Percentiles rank a stretch among this genome's conserved stretches.
Conservation (phyloP, 2,113 vertebrate species). For the Actinemys pallida region DNA sequence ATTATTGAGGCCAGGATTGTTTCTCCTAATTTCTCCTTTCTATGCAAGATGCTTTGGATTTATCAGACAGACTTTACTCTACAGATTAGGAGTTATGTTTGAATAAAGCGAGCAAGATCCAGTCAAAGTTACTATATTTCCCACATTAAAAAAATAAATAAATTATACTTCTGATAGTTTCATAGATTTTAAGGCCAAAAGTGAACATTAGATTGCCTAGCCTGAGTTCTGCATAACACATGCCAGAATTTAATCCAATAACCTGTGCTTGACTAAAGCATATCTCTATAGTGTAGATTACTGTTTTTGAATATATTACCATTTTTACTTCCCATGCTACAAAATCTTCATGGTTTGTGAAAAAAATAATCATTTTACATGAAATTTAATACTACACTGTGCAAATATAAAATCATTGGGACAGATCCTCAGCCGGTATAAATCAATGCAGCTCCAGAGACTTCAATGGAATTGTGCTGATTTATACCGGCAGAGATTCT, state of each 20-base stretch:
- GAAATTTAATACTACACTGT: background rate
- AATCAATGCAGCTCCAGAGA: accelerated
- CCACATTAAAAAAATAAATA: background rate
- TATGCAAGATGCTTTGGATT: background rate
- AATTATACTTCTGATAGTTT: background rate
- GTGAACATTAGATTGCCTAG: background rate
- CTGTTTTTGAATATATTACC: background rate
- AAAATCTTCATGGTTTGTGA: background rate
- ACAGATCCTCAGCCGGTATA: accelerated
- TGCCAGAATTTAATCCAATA: background rate
- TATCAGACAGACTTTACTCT: background rate
- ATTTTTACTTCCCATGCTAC: background rate
- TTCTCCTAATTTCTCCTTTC: background rate
- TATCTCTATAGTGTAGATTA: background rate
- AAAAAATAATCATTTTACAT: background rate
- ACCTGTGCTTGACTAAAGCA: background rate
- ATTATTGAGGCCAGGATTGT: background rate
- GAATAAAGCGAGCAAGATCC: background rate
- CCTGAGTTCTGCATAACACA: background rate
- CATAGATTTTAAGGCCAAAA: background rate
- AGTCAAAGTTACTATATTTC: background rate
- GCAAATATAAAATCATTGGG: background rate
- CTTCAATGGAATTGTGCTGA: background rate
- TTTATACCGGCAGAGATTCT: background rate
- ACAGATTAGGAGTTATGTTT: background rate